These are phyloP conservation scores for Oopsacas minuta DNA, from an alignment of 37 sponge, comb jelly and placozoan genomes.

Conservation along the genomic window DNA sequence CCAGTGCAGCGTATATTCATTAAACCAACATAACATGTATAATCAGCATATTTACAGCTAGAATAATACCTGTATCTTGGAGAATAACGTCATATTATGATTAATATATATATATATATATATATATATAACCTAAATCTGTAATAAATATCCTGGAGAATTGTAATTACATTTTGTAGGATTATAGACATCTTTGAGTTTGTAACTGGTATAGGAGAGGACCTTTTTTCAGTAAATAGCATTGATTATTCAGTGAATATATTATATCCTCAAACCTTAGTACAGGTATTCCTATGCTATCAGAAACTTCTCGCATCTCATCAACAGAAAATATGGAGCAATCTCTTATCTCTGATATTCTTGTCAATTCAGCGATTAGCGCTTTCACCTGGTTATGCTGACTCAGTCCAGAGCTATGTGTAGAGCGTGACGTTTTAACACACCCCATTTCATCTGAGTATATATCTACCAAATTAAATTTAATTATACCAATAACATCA, in stretches of 20 bases:
- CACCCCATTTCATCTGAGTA: conserved; percentile 71
- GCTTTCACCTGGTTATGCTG: conserved; percentile 33
- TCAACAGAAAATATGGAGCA: conserved; percentile 59
- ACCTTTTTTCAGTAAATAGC: conserved; percentile 91
- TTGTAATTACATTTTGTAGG: too few relatives aligned
- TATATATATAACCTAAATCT: too few relatives aligned
- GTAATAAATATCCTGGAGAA: too few relatives aligned
- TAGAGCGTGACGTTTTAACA: conserved; percentile 65
- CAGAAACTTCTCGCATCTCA: conserved; percentile 67
- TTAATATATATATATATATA: too few relatives aligned
- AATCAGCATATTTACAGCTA: too few relatives aligned
- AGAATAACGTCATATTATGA: too few relatives aligned
- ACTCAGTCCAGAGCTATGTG: conserved; percentile 79
- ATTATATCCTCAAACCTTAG: conserved; percentile 63
- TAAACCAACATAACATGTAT: too few relatives aligned
- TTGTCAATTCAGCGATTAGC: conserved; percentile 49
- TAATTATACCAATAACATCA: conserved; percentile 87
- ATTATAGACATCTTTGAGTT: conserved; percentile 35
- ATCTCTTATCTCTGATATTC: conserved; percentile 44
- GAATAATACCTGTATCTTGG: too few relatives aligned
- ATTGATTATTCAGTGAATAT: conserved; percentile 79
- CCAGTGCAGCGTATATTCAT: too few relatives aligned
- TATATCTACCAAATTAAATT: conserved; percentile 69
- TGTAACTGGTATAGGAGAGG: conserved; percentile 74
- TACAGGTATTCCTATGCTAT: conserved; percentile 49